Base-by-base conservation (phyloP, 2,888 invertebrate genomes). In the Eucera pruinosa region DNA sequence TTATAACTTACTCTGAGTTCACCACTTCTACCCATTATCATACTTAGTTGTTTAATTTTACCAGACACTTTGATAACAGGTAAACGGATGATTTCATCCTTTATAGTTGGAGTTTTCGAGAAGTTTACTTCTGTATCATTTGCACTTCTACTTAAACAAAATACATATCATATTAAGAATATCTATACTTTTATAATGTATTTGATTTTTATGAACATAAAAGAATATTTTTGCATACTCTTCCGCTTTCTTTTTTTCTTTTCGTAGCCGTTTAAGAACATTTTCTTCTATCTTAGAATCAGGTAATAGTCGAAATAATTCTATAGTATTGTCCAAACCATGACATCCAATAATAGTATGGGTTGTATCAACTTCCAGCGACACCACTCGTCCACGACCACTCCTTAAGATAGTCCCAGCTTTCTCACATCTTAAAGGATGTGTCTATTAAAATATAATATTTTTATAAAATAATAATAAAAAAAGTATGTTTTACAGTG, bases 271-370 rank as follows among this genome's bases (percentile, higher is more conserved):
- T 92, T 98, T 98, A 33, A 94, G 93, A 87, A 96, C 93, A 78
- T 96, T 95, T 30, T 93, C 92, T 78, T 94, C 94, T 0, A 96
- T 95, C 88, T 97, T 97, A 13, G 96, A 95, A 23, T 96, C 95
- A 0, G 95, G 93, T 87, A 96, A 95, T 85, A 99, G 95, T 48
- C 95, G 94, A 90, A 97, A 99, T 65, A 97, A 92, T 93, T 99
- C 99, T 18, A 99, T 93, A 27, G 94, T 92, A 66, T 95, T 95
- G 88, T 98, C 97, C 13, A 95, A 95, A 2, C 98, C 98, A 90
- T 97, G 96, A 90, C 97, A 97, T 1, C 95, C 95, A 2, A 99
- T 90, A 23, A 97, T 92, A 77, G 94, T 94, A 80, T 96, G 95
- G 23, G 96, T 95, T 0, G 93, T 92, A 92, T 98, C 98, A 1